phyloP scores from a whole-genome alignment of 2,797 vertebrate species.

The Dallia pectoralis region DNA sequence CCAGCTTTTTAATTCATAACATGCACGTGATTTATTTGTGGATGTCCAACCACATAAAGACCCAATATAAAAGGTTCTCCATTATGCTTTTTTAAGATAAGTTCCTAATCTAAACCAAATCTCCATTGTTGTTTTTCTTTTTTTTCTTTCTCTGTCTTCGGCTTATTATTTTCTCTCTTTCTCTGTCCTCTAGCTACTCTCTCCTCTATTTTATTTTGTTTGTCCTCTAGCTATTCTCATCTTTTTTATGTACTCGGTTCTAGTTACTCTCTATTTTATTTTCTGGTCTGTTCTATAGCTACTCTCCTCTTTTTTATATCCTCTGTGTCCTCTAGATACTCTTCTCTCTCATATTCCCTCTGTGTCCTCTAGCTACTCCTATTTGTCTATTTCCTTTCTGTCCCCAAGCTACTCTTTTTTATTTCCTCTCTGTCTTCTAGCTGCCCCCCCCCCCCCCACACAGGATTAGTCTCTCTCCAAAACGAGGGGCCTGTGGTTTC shows the following conservation, averaged over 20 bases:
- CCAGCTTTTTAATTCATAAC: slow-evolving; percentile 22
- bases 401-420: neutral
- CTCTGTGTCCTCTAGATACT: neutral
- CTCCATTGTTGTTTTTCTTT: neutral
- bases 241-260: no score
- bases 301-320: no score
- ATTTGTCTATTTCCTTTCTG: neutral
- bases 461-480: slow-evolving; percentile 12
- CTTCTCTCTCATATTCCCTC: neutral
- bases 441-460: neutral
- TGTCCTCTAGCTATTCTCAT: neutral
- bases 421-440: no score
- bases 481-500: slow-evolving; percentile 1
- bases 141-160: neutral
- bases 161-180: neutral
- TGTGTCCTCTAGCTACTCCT: neutral
- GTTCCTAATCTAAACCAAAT: slow-evolving; percentile 36
- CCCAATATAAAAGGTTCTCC: slow-evolving; percentile 14
- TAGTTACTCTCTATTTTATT: neutral
- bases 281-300: slow-evolving; percentile 1
- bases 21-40: slow-evolving; percentile 27
- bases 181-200: neutral
- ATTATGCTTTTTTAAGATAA: slow-evolving; percentile 5
- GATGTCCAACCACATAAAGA: slow-evolving; percentile 1
- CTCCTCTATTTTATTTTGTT: neutral